Conservation (phyloP, 1,140 invertebrate genomes). For the Eufriesea mexicana region DNA sequence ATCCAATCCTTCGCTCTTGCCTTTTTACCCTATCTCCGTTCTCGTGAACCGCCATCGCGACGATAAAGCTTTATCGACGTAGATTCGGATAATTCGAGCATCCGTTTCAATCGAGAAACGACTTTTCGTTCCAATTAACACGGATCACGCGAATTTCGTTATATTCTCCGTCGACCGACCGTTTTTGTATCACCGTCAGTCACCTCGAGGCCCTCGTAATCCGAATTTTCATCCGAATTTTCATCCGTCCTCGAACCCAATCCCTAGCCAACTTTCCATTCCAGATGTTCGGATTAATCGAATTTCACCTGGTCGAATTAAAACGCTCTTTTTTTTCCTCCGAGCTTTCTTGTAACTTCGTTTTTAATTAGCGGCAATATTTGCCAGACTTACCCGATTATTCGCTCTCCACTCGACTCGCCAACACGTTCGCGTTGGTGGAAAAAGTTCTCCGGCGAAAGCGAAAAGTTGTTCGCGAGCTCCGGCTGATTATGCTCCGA, state of each 20-base stretch:
- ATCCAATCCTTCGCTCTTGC: not conserved
- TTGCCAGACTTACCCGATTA: constrained; percentile 28
- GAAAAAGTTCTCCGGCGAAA: not conserved
- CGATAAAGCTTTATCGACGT: not conserved
- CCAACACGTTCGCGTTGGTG: not conserved
- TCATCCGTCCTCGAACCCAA: not conserved
- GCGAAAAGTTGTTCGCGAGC: constrained; percentile 3
- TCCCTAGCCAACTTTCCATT: not conserved
- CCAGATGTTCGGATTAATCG: not conserved
- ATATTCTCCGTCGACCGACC: not conserved
- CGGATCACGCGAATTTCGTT: not conserved
- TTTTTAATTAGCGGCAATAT: constrained; percentile 30
- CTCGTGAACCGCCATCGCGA: too few relatives aligned
- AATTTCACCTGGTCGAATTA: not conserved
- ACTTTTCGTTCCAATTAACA: not conserved
- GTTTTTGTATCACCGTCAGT: not conserved
- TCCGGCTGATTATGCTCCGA: constrained; percentile 3
- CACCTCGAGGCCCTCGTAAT: not conserved
- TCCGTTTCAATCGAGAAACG: not conserved
- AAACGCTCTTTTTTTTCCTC: not conserved
- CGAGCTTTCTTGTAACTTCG: constrained; percentile 7
- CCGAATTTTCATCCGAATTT: not conserved
- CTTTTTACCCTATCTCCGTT: not conserved
- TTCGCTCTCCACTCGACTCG: constrained; percentile 5
- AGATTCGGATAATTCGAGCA: not conserved